phyloP scores from a whole-genome alignment of 2,888 invertebrate genomes.

The Eremobia ochroleuca region DNA sequence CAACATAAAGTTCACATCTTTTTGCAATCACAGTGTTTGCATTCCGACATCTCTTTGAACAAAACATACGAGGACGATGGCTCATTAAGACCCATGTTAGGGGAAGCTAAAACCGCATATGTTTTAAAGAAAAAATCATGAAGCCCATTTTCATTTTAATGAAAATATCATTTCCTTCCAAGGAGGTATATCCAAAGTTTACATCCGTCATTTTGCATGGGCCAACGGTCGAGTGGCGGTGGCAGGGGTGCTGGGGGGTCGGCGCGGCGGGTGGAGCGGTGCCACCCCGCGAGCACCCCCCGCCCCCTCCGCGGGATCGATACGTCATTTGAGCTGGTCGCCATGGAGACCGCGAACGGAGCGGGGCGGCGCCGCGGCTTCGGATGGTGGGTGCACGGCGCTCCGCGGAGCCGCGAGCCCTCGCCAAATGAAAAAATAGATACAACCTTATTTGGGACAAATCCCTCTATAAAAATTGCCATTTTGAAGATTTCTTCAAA shows the following conservation, averaged over 20 bases:
- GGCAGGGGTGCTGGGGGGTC: constrained; percentile 86
- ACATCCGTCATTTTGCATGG: constrained; percentile 91
- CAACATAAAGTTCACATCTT: constrained; percentile 5
- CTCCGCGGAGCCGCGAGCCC: constrained; percentile 81
- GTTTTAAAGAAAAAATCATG: constrained; percentile 77
- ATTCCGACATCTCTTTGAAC: constrained; percentile 28
- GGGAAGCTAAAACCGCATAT: constrained; percentile 52
- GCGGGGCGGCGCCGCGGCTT: constrained; percentile 90
- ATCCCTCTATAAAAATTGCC: constrained; percentile 83
- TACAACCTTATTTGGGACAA: constrained; percentile 86
- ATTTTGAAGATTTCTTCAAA: constrained; percentile 73
- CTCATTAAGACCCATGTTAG: constrained; percentile 45
- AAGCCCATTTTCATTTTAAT: constrained; percentile 89
- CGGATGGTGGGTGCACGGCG: constrained; percentile 86
- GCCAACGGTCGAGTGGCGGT: constrained; percentile 89
- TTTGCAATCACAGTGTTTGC: constrained; percentile 24
- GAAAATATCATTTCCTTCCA: constrained; percentile 90
- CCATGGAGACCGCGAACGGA: constrained; percentile 91
- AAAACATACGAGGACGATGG: constrained; percentile 21
- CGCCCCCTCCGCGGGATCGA: constrained; percentile 89
- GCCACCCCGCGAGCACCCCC: constrained; percentile 86
- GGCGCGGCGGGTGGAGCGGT: constrained; percentile 88
- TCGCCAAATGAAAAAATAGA: constrained; percentile 85
- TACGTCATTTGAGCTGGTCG: constrained; percentile 91
- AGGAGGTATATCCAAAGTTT: constrained; percentile 91